phyloP scores from a whole-genome alignment of 2,888 invertebrate genomes.

The Cacoxenus indagator region DNA sequence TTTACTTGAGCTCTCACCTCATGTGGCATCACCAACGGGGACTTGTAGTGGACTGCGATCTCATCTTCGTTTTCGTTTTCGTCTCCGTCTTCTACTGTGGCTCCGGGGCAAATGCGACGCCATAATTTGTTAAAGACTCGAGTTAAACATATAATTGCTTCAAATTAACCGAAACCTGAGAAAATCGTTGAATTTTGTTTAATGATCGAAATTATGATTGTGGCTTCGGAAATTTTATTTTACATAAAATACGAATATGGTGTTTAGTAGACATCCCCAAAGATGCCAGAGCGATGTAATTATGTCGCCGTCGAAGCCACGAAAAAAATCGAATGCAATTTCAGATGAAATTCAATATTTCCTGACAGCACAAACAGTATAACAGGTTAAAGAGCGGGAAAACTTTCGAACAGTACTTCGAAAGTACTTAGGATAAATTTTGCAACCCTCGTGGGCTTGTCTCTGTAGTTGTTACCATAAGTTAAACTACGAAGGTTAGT shows the following conservation, averaged over 20 bases:
- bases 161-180: constrained; percentile 57
- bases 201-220: constrained; percentile 42
- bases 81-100: constrained; percentile 39
- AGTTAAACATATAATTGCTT: constrained; percentile 59
- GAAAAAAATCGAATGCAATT: too few relatives aligned
- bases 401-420: too few relatives aligned
- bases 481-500: too few relatives aligned
- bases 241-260: not conserved
- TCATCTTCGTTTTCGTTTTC: constrained; percentile 33
- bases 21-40: constrained; percentile 13
- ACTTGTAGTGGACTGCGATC: constrained; percentile 34
- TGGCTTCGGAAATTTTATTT: not conserved
- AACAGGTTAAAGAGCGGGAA: too few relatives aligned
- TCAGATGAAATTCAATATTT: too few relatives aligned
- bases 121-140: constrained; percentile 55
- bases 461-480: too few relatives aligned
- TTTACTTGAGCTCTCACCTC: constrained; percentile 3
- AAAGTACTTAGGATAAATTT: too few relatives aligned
- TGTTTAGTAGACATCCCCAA: too few relatives aligned
- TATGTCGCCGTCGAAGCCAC: too few relatives aligned
- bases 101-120: constrained; percentile 49
- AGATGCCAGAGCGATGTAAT: too few relatives aligned
- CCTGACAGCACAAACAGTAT: too few relatives aligned
- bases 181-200: constrained; percentile 59
- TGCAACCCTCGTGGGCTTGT: too few relatives aligned